Percentiles rank a stretch among this genome's conserved stretches.
Evolutionary conservation across 2,113 vertebrate genomes (phyloP).

Genomic region (Vulpes ferrilata): DNA sequence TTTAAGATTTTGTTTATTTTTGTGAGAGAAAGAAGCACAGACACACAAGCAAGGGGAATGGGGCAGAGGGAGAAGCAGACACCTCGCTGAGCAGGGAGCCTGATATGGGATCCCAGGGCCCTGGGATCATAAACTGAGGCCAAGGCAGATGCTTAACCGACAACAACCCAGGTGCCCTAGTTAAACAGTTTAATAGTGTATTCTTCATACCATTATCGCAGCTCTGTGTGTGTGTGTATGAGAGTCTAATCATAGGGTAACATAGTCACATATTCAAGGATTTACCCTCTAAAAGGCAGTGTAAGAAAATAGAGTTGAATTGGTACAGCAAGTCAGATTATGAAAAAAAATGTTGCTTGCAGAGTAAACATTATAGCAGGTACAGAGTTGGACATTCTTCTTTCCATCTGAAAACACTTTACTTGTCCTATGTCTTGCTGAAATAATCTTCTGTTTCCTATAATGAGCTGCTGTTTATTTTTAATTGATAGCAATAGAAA

Average conservation of each 20-base stretch:
- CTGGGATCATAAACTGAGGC: neutral
- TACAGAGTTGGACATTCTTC: neutral
- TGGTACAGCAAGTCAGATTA: rapidly evolving
- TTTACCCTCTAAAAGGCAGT: neutral
- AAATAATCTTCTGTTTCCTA: neutral
- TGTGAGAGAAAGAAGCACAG: neutral
- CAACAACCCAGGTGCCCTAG: neutral
- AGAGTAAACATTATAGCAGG: neutral
- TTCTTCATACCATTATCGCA: neutral
- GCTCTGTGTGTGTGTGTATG: neutral
- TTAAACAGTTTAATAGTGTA: slow-evolving; percentile 14
- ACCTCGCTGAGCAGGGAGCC: neutral
- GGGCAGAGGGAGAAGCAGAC: neutral
- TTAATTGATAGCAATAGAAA: slow-evolving; percentile 1
- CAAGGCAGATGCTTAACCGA: neutral
- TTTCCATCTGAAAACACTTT: neutral
- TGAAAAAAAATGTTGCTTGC: neutral
- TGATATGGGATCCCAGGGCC: neutral
- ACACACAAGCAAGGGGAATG: too few relatives aligned
- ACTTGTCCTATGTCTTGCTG: neutral
- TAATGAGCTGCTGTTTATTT: neutral
- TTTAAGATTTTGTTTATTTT: neutral
- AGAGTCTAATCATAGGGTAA: neutral
- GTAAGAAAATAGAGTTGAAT: neutral
- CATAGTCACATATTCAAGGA: neutral